These are phyloP conservation scores for Leucoma salicis DNA, from an alignment of 2,888 invertebrate species.

Conservation along the genomic window DNA sequence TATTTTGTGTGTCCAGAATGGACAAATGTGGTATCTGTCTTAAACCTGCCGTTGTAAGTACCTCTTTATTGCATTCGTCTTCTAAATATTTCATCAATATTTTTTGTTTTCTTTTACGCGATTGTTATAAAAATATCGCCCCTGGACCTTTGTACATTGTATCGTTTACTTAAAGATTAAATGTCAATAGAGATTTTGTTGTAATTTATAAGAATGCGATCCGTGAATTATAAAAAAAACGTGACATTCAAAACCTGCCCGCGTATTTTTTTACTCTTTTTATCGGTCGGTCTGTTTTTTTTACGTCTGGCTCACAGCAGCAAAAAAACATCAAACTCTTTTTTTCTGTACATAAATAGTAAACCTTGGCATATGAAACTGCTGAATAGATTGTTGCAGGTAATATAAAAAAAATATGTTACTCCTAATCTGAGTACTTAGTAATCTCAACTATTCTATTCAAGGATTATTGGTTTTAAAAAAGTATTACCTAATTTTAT, in stretches of 20 bases:
- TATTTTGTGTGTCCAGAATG: constrained; percentile 50
- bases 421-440: too few species aligned
- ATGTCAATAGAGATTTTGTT: constrained; percentile 23
- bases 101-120: constrained; percentile 76
- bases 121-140: constrained; percentile 69
- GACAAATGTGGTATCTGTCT: constrained; percentile 77
- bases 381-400: constrained; percentile 14
- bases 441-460: too few species aligned
- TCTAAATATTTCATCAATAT: constrained; percentile 52
- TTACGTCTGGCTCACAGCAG: constrained; percentile 75
- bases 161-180: constrained; percentile 18
- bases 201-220: constrained; percentile 24
- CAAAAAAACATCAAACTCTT: constrained; percentile 64
- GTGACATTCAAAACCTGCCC: constrained; percentile 75
- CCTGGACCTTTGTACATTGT: constrained; percentile 30
- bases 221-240: constrained; percentile 57
- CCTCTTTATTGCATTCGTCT: constrained; percentile 43
- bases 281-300: constrained; percentile 66
- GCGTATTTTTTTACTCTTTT: constrained; percentile 72
- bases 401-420: too few species aligned
- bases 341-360: constrained; percentile 52
- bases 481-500: too few species aligned
- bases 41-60: constrained; percentile 73
- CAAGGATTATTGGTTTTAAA: too few species aligned
- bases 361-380: constrained; percentile 55